Evolutionary conservation across 2,888 invertebrate species (phyloP).

Genomic region (Orthonychiurus folsomi): DNA sequence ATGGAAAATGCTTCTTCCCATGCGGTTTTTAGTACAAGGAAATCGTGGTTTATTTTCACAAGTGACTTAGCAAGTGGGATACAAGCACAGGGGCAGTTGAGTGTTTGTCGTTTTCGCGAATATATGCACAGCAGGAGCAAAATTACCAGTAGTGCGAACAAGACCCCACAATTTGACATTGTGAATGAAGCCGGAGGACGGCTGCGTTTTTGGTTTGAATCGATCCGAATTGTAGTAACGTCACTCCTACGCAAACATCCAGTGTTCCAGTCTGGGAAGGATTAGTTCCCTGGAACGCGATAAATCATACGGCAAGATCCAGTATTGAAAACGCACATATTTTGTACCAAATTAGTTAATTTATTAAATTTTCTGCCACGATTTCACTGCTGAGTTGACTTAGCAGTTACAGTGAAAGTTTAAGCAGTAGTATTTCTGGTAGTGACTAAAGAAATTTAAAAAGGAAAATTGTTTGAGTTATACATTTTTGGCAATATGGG

Average conservation of each 20-base stretch:
- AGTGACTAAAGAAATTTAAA: no score
- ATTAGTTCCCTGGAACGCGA: no score
- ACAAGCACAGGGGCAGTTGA: slow-evolving; percentile 2
- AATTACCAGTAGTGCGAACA: background rate
- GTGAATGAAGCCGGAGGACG: background rate
- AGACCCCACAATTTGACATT: background rate
- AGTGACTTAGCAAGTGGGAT: slow-evolving; percentile 1
- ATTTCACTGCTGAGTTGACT: no score
- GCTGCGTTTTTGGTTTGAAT: background rate
- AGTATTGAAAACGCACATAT: no score
- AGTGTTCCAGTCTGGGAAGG: background rate
- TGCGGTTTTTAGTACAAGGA: no score
- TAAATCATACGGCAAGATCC: background rate
- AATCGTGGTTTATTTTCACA: slow-evolving; percentile 4
- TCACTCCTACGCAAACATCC: background rate
- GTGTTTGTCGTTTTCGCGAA: background rate
- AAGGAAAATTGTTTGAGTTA: no score
- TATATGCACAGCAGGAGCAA: background rate
- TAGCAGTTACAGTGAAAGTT: no score
- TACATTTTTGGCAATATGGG: slow-evolving; percentile 10
- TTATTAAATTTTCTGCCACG: no score
- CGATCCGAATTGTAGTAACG: background rate
- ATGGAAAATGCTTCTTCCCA: no score
- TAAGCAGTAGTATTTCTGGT: no score
- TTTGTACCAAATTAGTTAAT: no score